A percentile compares a stretch with the other conserved stretches of the same genome.
These are phyloP conservation scores for Sminthurinus aureus DNA, from an alignment of 2,888 invertebrate genomes.

Conservation along the genomic window DNA sequence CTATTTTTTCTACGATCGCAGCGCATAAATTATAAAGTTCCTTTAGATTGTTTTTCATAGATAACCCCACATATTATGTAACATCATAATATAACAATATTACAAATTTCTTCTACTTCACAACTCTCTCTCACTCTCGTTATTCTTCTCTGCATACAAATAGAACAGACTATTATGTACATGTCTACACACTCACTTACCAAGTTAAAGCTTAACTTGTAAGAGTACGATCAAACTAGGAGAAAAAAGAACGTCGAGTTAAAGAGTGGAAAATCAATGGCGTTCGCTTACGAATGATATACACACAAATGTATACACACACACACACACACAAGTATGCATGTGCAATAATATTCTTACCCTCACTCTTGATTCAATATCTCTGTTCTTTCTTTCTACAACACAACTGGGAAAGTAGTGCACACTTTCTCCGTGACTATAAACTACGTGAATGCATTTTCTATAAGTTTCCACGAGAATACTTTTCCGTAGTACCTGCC, in stretches of 20 bases:
- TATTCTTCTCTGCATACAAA: not conserved
- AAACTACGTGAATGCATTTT: not conserved
- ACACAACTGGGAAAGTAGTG: not conserved
- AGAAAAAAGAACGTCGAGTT: constrained; percentile 10
- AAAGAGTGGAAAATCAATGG: constrained; percentile 14
- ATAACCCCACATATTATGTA: not conserved
- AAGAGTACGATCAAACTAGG: constrained; percentile 1
- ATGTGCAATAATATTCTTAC: too few relatives aligned
- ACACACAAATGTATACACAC: not conserved
- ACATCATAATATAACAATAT: not conserved
- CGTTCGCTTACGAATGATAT: not conserved
- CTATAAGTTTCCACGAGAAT: not conserved
- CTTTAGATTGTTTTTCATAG: too few relatives aligned
- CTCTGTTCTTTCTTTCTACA: too few relatives aligned
- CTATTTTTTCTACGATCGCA: too few relatives aligned
- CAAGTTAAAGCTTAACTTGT: not conserved
- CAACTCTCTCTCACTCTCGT: not conserved
- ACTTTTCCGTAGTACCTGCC: too few relatives aligned
- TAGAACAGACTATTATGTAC: not conserved
- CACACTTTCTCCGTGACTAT: not conserved
- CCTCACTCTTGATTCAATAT: too few relatives aligned
- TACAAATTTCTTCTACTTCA: not conserved
- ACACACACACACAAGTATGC: not conserved
- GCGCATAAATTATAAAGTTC: too few relatives aligned
- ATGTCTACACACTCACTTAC: constrained; percentile 7